Percentiles rank a stretch among this genome's conserved stretches.
phyloP scores from a whole-genome alignment of 2,888 invertebrate genomes.

The Octonoba sinensis region DNA sequence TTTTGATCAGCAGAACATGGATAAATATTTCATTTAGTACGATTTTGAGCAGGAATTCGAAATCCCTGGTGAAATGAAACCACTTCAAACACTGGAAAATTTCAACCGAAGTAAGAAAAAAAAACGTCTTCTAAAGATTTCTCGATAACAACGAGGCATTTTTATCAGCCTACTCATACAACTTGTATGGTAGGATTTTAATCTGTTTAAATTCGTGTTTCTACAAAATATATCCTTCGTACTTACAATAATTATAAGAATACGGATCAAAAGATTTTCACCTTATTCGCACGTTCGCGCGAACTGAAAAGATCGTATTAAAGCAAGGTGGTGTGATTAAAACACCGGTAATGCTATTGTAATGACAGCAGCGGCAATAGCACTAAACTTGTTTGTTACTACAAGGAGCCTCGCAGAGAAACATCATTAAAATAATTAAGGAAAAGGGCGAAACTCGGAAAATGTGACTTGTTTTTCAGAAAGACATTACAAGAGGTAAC shows the following conservation, averaged over 20 bases:
- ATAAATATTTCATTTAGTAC: too few relatives aligned
- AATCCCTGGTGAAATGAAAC: too few relatives aligned
- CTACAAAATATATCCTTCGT: slow-evolving; percentile 22
- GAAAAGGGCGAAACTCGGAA: slow-evolving; percentile 61
- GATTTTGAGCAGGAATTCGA: too few relatives aligned
- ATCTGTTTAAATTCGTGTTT: slow-evolving; percentile 49
- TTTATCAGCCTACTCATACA: too few relatives aligned
- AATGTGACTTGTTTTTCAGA: slow-evolving; percentile 63
- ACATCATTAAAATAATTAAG: slow-evolving; percentile 64
- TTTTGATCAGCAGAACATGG: too few relatives aligned
- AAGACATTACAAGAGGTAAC: slow-evolving; percentile 62
- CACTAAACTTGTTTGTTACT: slow-evolving; percentile 63
- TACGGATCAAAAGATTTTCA: slow-evolving; percentile 58
- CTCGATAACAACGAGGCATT: too few relatives aligned
- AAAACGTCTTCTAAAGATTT: too few relatives aligned
- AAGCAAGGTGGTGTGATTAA: slow-evolving; percentile 53
- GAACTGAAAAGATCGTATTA: slow-evolving; percentile 37
- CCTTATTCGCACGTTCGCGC: slow-evolving; percentile 47
- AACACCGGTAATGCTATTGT: slow-evolving; percentile 63
- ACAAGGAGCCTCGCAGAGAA: slow-evolving; percentile 37
- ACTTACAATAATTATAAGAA: slow-evolving; percentile 57
- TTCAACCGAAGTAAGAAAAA: too few relatives aligned
- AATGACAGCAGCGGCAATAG: slow-evolving; percentile 56
- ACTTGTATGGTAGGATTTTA: slow-evolving; percentile 25
- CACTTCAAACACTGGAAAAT: too few relatives aligned